Percentiles rank a stretch among this genome's conserved stretches.
Conservation (phyloP, 1,140 invertebrate genomes). For the Cotesia vestalis region DNA sequence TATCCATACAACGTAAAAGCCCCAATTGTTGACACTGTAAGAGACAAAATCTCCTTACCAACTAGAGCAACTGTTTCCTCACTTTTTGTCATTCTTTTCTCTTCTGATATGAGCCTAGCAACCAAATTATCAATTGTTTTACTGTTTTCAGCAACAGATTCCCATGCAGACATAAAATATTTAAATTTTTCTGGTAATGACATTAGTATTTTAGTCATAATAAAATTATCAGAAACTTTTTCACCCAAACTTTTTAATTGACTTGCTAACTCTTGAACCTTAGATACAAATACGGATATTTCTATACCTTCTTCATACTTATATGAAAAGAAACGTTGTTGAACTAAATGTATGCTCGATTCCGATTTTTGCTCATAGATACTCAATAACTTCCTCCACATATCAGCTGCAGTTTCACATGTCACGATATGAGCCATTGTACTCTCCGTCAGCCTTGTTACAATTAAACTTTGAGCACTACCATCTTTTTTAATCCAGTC, state of each 20-base stretch:
- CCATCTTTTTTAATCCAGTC: not conserved
- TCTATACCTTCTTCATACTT: constrained; percentile 38
- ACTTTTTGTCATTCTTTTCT: constrained; percentile 27
- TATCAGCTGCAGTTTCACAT: constrained; percentile 49
- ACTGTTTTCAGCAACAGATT: constrained; percentile 39
- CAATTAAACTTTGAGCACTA: constrained; percentile 43
- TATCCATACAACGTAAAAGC: too few relatives aligned
- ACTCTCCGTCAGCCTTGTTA: constrained; percentile 41
- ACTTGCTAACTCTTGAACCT: constrained; percentile 43
- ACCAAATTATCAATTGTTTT: constrained; percentile 48
- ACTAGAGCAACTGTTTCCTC: constrained; percentile 5
- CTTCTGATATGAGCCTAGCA: constrained; percentile 46
- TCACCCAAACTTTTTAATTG: constrained; percentile 43
- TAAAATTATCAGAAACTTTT: constrained; percentile 43
- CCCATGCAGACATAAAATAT: constrained; percentile 57
- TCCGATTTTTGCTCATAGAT: constrained; percentile 57
- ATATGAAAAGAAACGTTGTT: constrained; percentile 50
- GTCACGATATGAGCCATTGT: constrained; percentile 50
- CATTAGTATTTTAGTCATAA: constrained; percentile 54
- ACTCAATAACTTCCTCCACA: constrained; percentile 52
- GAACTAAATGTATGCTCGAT: constrained; percentile 50
- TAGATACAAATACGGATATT: constrained; percentile 41
- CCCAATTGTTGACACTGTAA: too few relatives aligned
- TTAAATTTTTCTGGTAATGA: constrained; percentile 46
- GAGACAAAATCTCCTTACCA: not conserved